Conservation (phyloP, 2,113 vertebrate genomes). For the Clinocottus analis region DNA sequence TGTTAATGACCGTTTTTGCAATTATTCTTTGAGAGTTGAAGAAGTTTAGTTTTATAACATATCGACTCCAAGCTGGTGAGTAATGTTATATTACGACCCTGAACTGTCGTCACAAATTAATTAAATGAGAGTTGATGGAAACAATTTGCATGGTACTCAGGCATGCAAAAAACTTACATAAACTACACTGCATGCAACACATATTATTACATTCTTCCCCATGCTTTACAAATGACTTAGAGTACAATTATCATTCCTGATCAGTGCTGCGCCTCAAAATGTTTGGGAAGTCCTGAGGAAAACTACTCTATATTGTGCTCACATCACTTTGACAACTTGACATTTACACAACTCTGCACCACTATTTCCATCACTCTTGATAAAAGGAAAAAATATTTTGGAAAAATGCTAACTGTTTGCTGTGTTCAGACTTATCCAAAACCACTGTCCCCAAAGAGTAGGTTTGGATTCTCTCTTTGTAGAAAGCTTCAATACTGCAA, state of each 20-base stretch:
- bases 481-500: slow-evolving; percentile 47
- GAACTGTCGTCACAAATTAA: slow-evolving; percentile 42
- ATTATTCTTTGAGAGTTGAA: slow-evolving; percentile 53
- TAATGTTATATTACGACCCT: slow-evolving; percentile 62
- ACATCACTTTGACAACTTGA: slow-evolving; percentile 21
- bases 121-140: slow-evolving; percentile 34
- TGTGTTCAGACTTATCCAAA: slow-evolving; percentile 31
- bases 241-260: slow-evolving; percentile 11
- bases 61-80: slow-evolving; percentile 57
- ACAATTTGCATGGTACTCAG: slow-evolving; percentile 32
- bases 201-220: slow-evolving; percentile 10
- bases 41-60: slow-evolving; percentile 44
- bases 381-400: slow-evolving; percentile 24
- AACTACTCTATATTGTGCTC: slow-evolving; percentile 13
- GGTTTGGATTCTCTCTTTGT: slow-evolving; percentile 28
- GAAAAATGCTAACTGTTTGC: slow-evolving; percentile 18
- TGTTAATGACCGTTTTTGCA: slow-evolving; percentile 56
- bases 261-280: background rate
- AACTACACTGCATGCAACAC: slow-evolving; percentile 6
- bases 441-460: slow-evolving; percentile 29
- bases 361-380: slow-evolving; percentile 24
- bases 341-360: slow-evolving; percentile 6
- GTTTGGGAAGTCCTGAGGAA: slow-evolving; percentile 1
- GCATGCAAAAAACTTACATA: slow-evolving; percentile 14
- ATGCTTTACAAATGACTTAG: slow-evolving; percentile 3